Percentiles rank a stretch among this genome's conserved stretches.
Conservation (phyloP, 2,797 vertebrate species). For the Pangasius mekongensis region DNA sequence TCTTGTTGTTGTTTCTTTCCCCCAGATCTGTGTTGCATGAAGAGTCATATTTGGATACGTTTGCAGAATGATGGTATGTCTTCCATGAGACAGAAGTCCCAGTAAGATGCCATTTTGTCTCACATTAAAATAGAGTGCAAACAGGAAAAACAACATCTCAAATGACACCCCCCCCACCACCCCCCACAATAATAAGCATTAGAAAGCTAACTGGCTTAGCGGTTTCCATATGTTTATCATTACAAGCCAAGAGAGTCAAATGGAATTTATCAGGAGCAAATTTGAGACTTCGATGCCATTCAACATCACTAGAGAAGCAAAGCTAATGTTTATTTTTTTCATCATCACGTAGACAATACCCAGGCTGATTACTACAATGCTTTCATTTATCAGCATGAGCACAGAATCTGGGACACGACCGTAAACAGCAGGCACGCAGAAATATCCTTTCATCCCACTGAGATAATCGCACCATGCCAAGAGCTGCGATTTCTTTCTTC, state of each 20-base stretch:
- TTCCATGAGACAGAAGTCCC: background rate
- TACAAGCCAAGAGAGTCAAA: background rate
- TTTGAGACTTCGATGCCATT: background rate
- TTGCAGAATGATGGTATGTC: background rate
- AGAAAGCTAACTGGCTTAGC: background rate
- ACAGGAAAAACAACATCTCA: background rate
- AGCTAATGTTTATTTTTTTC: constrained; percentile 9
- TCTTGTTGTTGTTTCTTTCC: background rate
- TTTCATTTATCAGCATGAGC: constrained; percentile 43
- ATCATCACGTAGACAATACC: background rate
- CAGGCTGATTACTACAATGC: constrained; percentile 16
- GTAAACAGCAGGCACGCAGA: constrained; percentile 40
- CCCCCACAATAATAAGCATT: constrained; percentile 3
- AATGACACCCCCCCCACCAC: background rate
- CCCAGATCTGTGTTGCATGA: too few species aligned
- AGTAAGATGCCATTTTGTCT: background rate
- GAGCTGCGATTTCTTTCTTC: constrained; percentile 33
- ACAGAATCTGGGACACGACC: constrained; percentile 35
- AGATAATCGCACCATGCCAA: constrained; percentile 36
- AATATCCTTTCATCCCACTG: constrained; percentile 30
- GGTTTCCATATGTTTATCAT: background rate
- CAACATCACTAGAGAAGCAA: background rate
- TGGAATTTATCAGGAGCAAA: background rate
- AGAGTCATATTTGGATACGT: background rate
- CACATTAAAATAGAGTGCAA: background rate